A percentile compares a stretch with the other conserved stretches of the same genome.
Conservation (phyloP, 2,888 invertebrate species). For the Lapara coniferarum region DNA sequence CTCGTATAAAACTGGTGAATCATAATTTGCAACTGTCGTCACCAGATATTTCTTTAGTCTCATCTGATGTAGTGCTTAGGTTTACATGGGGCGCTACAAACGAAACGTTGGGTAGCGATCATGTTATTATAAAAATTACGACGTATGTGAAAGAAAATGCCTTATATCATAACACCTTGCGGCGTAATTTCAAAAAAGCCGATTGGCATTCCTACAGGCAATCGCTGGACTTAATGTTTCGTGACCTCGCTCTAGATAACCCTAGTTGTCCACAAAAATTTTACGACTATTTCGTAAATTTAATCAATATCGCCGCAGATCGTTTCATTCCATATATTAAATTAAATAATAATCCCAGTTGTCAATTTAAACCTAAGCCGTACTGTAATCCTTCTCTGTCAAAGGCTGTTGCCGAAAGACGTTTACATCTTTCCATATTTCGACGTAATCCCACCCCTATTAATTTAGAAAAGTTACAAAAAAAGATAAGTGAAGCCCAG, state of each 20-base stretch:
- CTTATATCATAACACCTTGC: not conserved
- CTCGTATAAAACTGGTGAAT: constrained; percentile 32
- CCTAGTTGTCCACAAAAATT: not conserved
- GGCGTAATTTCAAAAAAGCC: constrained; percentile 29
- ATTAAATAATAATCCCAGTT: constrained; percentile 19
- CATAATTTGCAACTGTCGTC: constrained; percentile 30
- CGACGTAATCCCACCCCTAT: constrained; percentile 28
- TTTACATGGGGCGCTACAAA: constrained; percentile 33
- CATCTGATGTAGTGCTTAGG: constrained; percentile 32
- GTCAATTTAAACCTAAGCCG: constrained; percentile 25
- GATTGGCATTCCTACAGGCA: constrained; percentile 29
- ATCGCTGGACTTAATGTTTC: not conserved
- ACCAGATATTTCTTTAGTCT: constrained; percentile 35
- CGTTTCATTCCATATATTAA: constrained; percentile 24
- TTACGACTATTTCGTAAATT: constrained; percentile 4
- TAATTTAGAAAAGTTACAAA: constrained; percentile 30
- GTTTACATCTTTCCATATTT: constrained; percentile 27
- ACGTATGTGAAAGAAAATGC: not conserved
- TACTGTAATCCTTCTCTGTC: constrained; percentile 28
- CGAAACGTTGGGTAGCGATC: constrained; percentile 36
- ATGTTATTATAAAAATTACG: constrained; percentile 31
- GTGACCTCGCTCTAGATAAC: not conserved
- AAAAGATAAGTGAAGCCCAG: not conserved
- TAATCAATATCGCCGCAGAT: constrained; percentile 28
- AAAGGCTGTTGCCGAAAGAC: constrained; percentile 26